Evolutionary conservation across 1,140 invertebrate genomes (phyloP), one percentile per base, ranked within the genome.

Genomic region (Halictus rubicundus): DNA sequence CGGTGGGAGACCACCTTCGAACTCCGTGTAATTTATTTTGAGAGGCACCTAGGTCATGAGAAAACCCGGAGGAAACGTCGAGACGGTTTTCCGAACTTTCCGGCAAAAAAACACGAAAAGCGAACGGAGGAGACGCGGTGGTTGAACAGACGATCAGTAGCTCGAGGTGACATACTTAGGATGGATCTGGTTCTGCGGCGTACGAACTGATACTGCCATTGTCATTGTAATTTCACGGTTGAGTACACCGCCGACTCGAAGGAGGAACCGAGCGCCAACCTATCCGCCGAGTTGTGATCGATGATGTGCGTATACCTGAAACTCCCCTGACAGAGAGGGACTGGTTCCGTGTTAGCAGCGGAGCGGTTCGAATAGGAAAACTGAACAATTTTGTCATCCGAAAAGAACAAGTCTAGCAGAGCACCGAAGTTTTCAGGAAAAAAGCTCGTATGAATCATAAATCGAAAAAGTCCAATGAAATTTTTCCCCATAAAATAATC

Each of bases 151-250:
- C 39, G 76, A 46, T 54, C 54, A 9, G n/a, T 61, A 23, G n/a
- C 65, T 60, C 42, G 60, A 68, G 57, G 46, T 72, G 64, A 76
- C 23, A 32, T 63, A 61, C 42, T 59, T 68, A 68, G 52, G 23
- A 49, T 60, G 69, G 42, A 64, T 66, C 27, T 49, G 14, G 75
- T 68, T 76, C 63, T 52, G 69, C 65, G 60, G 54, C 57, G 49
- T 37, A 83, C 81, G 73, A 69, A 65, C 69, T 49, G 73, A 68
- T 68, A 73, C 54, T 64, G 79, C 73, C 69, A 84, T 64, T 79
- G 82, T 73, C 65, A 57, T 70, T 72, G 82, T 83, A 84, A 84
- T 84, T 84, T 84, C 82, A 84, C 82, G 81, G 68, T 64, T 83
- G 74, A 82, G 52, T 68, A 66, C 68, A 68, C 39, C 39, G 69